Percentiles rank a stretch among this genome's conserved stretches.
Evolutionary conservation across 1,140 invertebrate species (phyloP).

Genomic region (Rhagoletis pomonella): DNA sequence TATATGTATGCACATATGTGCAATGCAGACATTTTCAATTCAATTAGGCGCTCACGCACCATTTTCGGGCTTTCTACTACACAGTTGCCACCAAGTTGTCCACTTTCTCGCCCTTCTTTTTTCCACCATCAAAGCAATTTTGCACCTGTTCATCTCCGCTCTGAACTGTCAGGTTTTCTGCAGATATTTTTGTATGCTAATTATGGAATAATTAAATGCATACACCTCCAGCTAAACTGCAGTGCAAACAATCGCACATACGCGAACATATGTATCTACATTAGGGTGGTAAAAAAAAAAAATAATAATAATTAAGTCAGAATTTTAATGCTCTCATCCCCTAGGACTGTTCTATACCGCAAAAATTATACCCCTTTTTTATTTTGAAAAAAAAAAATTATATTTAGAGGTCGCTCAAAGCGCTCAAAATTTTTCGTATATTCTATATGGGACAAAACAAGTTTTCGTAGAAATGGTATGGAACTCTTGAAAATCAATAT

Average conservation of each 20-base stretch:
- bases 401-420: no score
- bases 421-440: no score
- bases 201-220: slow-evolving; percentile 49
- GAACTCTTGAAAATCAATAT: no score
- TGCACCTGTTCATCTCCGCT: background rate
- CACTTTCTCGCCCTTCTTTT: background rate
- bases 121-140: background rate
- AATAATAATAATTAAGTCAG: no score
- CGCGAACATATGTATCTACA: background rate
- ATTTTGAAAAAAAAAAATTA: no score
- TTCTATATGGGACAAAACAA: no score
- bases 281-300: no score
- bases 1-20: no score
- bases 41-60: slow-evolving; percentile 14
- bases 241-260: background rate
- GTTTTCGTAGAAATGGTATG: no score
- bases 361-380: no score
- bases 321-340: no score
- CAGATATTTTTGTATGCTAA: slow-evolving; percentile 49
- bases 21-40: slow-evolving; percentile 31
- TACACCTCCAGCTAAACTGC: slow-evolving; percentile 34
- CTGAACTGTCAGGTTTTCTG: background rate
- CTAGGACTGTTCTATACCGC: no score
- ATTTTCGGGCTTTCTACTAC: background rate
- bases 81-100: background rate